phyloP scores from a whole-genome alignment of 2,797 vertebrate genomes.

The Fistularia tabacaria region DNA sequence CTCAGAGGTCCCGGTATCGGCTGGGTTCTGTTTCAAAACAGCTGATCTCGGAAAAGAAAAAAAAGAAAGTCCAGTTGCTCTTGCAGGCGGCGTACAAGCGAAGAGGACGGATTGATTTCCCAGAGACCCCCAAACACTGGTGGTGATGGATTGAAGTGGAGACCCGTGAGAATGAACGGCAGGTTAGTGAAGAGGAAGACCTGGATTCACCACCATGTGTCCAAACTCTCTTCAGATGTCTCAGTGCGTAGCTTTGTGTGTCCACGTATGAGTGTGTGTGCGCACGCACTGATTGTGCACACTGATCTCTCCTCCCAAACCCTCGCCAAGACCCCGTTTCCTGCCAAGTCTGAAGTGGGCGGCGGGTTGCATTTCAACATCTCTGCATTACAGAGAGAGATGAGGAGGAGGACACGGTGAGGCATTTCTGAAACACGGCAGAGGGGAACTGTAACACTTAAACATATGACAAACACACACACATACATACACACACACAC shows the following conservation, averaged over 20 bases:
- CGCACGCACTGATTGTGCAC: slow-evolving; percentile 17
- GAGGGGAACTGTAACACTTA: slow-evolving; percentile 41
- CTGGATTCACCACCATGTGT: slow-evolving; percentile 57
- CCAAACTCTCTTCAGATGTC: slow-evolving; percentile 53
- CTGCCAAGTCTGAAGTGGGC: slow-evolving; percentile 66
- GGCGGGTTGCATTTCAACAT: slow-evolving; percentile 66
- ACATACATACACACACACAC: background rate
- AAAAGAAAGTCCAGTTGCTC: slow-evolving; percentile 26
- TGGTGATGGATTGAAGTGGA: slow-evolving; percentile 47
- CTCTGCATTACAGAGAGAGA: slow-evolving; percentile 61
- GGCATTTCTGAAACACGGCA: slow-evolving; percentile 42
- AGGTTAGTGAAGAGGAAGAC: slow-evolving; percentile 55
- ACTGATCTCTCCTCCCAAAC: slow-evolving; percentile 44
- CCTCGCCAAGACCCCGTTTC: slow-evolving; percentile 53
- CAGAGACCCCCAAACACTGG: slow-evolving; percentile 27
- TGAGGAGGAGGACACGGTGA: slow-evolving; percentile 39
- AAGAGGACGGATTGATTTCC: slow-evolving; percentile 29
- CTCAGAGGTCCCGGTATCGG: too few species aligned
- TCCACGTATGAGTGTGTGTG: slow-evolving; percentile 11
- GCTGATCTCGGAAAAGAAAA: slow-evolving; percentile 4
- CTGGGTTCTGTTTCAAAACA: background rate
- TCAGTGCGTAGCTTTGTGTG: slow-evolving; percentile 3
- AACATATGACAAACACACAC: slow-evolving; percentile 15
- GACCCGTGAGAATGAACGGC: slow-evolving; percentile 60
- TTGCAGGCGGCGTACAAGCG: slow-evolving; percentile 9